phyloP scores from a whole-genome alignment of 2,888 invertebrate genomes.

The Meta bourneti region DNA sequence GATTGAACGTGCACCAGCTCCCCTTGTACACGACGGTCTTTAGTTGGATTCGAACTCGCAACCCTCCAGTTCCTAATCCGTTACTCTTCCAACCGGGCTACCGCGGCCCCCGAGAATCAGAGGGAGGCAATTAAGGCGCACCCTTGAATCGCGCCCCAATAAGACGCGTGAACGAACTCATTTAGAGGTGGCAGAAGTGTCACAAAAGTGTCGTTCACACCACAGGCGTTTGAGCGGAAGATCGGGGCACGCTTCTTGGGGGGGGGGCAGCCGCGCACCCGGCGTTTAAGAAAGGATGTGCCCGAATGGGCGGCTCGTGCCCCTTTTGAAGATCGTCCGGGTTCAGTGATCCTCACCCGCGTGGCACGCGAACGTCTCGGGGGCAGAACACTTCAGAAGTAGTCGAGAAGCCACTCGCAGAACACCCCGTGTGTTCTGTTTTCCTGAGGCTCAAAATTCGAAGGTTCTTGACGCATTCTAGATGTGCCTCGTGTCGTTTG shows the following conservation, averaged over 20 bases:
- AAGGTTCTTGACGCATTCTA: slow-evolving; percentile 32
- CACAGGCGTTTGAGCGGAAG: slow-evolving; percentile 65
- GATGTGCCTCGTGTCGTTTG: slow-evolving; percentile 3
- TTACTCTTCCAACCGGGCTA: too few relatives aligned
- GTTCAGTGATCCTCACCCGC: slow-evolving; percentile 57
- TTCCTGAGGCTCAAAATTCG: slow-evolving; percentile 59
- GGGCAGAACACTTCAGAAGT: slow-evolving; percentile 35
- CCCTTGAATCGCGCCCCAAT: too few relatives aligned
- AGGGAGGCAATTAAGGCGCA: too few relatives aligned
- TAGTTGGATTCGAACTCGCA: too few relatives aligned
- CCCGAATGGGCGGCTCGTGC: slow-evolving; percentile 66
- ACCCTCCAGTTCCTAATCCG: too few relatives aligned
- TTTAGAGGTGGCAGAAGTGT: too few relatives aligned
- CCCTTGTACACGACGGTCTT: too few relatives aligned
- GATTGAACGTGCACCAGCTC: too few relatives aligned
- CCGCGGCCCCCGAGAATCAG: too few relatives aligned
- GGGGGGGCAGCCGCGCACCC: slow-evolving; percentile 60
- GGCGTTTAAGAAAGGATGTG: slow-evolving; percentile 73
- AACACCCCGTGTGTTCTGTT: slow-evolving; percentile 26
- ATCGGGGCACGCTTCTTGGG: slow-evolving; percentile 58
- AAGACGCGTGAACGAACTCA: too few relatives aligned
- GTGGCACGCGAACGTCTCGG: too few relatives aligned
- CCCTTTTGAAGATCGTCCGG: slow-evolving; percentile 26
- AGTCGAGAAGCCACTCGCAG: slow-evolving; percentile 9
- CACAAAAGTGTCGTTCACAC: slow-evolving; percentile 54